A percentile compares a stretch with the other conserved stretches of the same genome.
Conservation (phyloP, 2,797 vertebrate species). For the Momotus momota region DNA sequence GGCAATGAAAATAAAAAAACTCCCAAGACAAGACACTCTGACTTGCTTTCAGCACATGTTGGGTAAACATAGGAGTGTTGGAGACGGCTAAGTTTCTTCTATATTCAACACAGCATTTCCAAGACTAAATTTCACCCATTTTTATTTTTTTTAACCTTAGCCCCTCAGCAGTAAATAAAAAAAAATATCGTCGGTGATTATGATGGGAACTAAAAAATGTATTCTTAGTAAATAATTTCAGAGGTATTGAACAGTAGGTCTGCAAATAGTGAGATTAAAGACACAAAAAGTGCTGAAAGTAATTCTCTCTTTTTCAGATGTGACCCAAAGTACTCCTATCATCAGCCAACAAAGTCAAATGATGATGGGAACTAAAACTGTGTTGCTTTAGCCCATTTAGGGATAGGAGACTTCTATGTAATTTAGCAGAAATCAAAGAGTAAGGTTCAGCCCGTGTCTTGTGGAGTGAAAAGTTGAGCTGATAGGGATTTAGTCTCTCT, state of each 20-base stretch:
- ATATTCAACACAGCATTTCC: neutral
- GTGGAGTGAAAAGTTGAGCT: neutral
- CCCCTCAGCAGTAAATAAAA: neutral
- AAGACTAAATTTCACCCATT: neutral
- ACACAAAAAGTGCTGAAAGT: neutral
- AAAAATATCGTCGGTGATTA: rapidly evolving
- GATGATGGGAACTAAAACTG: neutral
- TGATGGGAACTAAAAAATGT: neutral
- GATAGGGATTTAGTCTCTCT: neutral
- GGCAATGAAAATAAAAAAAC: conserved; percentile 30
- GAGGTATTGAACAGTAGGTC: neutral
- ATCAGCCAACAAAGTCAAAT: neutral
- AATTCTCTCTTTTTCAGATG: neutral
- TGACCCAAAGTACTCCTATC: neutral
- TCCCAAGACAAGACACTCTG: conserved; percentile 9
- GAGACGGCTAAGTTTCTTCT: neutral
- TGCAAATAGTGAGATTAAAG: neutral
- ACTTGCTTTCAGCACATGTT: conserved; percentile 36
- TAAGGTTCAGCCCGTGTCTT: neutral
- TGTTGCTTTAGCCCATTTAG: neutral
- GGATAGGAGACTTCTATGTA: neutral
- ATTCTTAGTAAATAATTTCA: neutral
- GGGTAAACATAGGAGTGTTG: conserved; percentile 1
- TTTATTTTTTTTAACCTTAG: neutral
- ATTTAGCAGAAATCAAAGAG: neutral